Conservation (phyloP, 2,797 vertebrate species). For the Enteromius trimaculatus region DNA sequence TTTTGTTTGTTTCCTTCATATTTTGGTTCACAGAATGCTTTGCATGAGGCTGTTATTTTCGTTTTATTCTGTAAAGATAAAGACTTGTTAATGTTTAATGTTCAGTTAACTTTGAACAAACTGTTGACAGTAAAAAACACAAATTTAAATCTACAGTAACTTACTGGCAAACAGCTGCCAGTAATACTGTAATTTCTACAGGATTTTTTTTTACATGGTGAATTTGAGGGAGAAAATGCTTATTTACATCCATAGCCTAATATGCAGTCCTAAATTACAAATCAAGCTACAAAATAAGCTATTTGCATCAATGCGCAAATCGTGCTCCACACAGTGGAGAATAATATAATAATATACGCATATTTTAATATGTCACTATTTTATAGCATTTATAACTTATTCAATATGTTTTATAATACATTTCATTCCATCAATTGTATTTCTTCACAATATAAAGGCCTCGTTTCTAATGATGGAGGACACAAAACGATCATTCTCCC, state of each 20-base stretch:
- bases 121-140: too few relatives aligned
- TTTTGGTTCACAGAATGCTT: too few relatives aligned
- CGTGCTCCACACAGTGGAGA: slow-evolving; percentile 78
- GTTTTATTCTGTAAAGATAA: too few relatives aligned
- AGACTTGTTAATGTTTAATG: too few relatives aligned
- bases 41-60: too few relatives aligned
- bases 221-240: background rate
- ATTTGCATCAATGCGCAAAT: slow-evolving; percentile 34
- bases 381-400: slow-evolving; percentile 27
- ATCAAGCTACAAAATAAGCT: slow-evolving; percentile 22
- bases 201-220: too few relatives aligned
- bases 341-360: slow-evolving; percentile 50
- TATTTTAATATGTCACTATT: slow-evolving; percentile 16
- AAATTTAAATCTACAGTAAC: too few relatives aligned
- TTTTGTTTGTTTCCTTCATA: too few relatives aligned
- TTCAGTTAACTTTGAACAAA: too few relatives aligned
- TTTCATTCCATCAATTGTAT: slow-evolving; percentile 9
- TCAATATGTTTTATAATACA: slow-evolving; percentile 1
- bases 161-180: too few relatives aligned
- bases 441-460: slow-evolving; percentile 6
- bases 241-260: slow-evolving; percentile 17
- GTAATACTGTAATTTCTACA: too few relatives aligned
- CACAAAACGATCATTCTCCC: background rate
- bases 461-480: background rate
- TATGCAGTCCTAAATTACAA: slow-evolving; percentile 16